A percentile compares a stretch with the other conserved stretches of the same genome.
These are phyloP conservation scores for Eretmocerus hayati DNA, from an alignment of 2,888 invertebrate species.

Conservation along the genomic window DNA sequence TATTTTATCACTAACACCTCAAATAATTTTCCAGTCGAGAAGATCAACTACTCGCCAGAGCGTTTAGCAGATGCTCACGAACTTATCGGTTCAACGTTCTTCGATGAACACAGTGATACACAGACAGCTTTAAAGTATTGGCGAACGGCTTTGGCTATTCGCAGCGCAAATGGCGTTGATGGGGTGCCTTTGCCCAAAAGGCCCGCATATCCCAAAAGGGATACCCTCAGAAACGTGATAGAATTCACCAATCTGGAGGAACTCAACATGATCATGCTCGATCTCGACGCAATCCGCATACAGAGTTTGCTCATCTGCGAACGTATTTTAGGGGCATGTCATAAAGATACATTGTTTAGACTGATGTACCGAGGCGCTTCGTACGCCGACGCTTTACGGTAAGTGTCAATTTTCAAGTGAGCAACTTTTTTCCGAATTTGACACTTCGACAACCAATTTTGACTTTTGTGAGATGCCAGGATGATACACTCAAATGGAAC, in stretches of 20 bases:
- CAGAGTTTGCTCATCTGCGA: slow-evolving; percentile 84
- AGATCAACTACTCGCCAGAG: slow-evolving; percentile 56
- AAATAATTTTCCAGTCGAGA: slow-evolving; percentile 31
- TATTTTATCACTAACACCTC: background rate
- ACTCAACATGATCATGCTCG: slow-evolving; percentile 64
- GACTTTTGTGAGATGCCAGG: no score
- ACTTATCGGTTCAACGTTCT: slow-evolving; percentile 78
- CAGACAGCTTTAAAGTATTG: slow-evolving; percentile 66
- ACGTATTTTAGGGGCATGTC: slow-evolving; percentile 75
- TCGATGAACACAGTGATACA: slow-evolving; percentile 80
- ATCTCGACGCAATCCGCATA: slow-evolving; percentile 78
- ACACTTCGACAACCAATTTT: no score
- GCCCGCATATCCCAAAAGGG: slow-evolving; percentile 52
- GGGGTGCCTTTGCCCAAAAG: slow-evolving; percentile 48
- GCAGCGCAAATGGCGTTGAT: slow-evolving; percentile 39
- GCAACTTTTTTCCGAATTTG: no score
- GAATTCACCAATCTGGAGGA: slow-evolving; percentile 72
- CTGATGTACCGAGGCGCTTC: slow-evolving; percentile 68
- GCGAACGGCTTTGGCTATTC: slow-evolving; percentile 68
- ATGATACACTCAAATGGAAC: no score
- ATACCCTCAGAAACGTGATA: slow-evolving; percentile 59
- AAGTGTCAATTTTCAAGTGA: no score
- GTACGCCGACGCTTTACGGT: slow-evolving; percentile 63
- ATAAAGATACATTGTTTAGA: slow-evolving; percentile 81
- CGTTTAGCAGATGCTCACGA: slow-evolving; percentile 81